Conservation (phyloP, 2,888 invertebrate genomes). For the Trissolcus japonicus region DNA sequence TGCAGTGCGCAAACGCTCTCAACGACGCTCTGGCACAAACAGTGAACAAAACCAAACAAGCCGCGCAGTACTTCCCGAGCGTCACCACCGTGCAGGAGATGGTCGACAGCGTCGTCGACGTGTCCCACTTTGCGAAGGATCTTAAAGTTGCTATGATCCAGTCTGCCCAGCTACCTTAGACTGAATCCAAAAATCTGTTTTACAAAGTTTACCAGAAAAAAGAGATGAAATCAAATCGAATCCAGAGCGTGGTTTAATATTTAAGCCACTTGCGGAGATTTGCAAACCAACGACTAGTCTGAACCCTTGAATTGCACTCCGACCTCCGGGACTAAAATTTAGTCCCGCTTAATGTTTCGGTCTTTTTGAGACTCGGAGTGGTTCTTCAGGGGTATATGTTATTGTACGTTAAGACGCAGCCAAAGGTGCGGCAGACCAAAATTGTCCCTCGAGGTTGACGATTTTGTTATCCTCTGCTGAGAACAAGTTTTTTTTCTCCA, state of each 20-base stretch:
- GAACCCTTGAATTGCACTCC: constrained; percentile 7
- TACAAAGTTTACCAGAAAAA: not conserved
- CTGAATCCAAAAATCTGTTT: not conserved
- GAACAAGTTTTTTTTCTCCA: not conserved
- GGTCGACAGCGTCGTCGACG: constrained; percentile 92
- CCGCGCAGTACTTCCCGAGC: constrained; percentile 94
- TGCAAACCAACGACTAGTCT: constrained; percentile 38
- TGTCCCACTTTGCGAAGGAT: constrained; percentile 89
- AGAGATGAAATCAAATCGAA: constrained; percentile 14
- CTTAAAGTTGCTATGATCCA: constrained; percentile 86
- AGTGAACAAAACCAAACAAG: constrained; percentile 92
- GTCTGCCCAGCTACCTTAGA: constrained; percentile 79
- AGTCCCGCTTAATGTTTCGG: not conserved
- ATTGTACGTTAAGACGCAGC: constrained; percentile 32
- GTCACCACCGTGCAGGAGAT: constrained; percentile 93
- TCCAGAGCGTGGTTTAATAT: constrained; percentile 37
- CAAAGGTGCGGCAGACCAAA: constrained; percentile 20
- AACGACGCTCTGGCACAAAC: constrained; percentile 89
- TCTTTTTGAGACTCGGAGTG: not conserved
- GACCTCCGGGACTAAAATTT: not conserved
- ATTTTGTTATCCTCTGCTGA: constrained; percentile 1
- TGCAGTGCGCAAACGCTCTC: constrained; percentile 87
- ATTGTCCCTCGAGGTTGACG: constrained; percentile 6
- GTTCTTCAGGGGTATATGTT: constrained; percentile 10
- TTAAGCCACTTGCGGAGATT: constrained; percentile 25